A percentile compares a stretch with the other conserved stretches of the same genome.
phyloP scores from a whole-genome alignment of 2,113 vertebrate species.

The Dolichotis patagonum region DNA sequence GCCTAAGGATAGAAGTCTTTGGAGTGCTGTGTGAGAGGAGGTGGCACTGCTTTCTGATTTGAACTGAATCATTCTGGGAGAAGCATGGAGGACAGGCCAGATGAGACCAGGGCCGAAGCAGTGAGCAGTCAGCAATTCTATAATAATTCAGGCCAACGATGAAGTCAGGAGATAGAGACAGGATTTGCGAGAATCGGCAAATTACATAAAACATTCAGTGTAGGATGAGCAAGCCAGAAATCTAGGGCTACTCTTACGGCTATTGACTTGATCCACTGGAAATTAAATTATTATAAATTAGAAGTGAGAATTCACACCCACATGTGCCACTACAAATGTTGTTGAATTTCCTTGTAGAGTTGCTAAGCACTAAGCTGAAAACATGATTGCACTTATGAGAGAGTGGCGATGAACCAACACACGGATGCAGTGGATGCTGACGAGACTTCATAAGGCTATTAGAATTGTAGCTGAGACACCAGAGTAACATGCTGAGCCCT shows the following conservation, averaged over 20 bases:
- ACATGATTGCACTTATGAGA: neutral
- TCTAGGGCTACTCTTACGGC: neutral
- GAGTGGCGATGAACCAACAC: neutral
- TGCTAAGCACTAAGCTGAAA: neutral
- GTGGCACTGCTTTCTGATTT: neutral
- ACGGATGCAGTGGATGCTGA: neutral
- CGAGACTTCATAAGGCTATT: neutral
- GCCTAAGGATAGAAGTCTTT: neutral
- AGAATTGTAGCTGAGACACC: neutral
- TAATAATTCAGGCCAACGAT: neutral
- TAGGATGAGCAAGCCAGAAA: neutral
- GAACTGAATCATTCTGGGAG: neutral
- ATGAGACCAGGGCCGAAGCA: neutral
- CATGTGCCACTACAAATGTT: neutral
- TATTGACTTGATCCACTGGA: neutral
- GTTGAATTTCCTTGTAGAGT: neutral
- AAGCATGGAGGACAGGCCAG: neutral
- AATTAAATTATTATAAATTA: neutral
- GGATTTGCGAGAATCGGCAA: neutral
- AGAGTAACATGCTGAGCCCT: neutral
- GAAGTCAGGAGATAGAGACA: neutral
- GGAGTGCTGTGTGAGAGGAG: neutral
- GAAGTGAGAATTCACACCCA: neutral
- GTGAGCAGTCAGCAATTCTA: neutral
- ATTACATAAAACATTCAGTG: neutral